phyloP scores from a whole-genome alignment of 2,888 invertebrate genomes.

The Salpingus planirostris region DNA sequence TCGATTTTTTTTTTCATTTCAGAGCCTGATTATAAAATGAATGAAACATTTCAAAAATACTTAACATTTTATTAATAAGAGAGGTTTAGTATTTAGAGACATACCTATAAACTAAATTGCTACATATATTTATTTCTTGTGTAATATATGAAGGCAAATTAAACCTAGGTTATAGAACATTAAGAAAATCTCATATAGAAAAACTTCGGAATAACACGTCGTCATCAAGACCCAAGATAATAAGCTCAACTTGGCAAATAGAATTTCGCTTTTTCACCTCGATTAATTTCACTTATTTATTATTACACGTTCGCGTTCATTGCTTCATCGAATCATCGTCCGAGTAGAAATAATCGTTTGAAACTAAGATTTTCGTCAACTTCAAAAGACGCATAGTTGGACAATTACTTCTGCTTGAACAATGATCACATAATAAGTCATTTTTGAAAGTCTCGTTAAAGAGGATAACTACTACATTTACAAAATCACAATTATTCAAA shows the following conservation, averaged over 20 bases:
- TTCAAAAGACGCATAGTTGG: too few relatives aligned
- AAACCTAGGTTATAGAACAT: slow-evolving; percentile 33
- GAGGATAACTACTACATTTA: slow-evolving; percentile 18
- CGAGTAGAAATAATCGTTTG: too few relatives aligned
- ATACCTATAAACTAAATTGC: slow-evolving; percentile 31
- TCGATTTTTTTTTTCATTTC: slow-evolving; percentile 1
- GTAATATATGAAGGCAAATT: slow-evolving; percentile 31
- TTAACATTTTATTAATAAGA: slow-evolving; percentile 34
- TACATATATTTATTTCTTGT: slow-evolving; percentile 25
- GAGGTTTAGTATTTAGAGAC: slow-evolving; percentile 29
- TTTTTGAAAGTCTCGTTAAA: slow-evolving; percentile 18
- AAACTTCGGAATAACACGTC: slow-evolving; percentile 20
- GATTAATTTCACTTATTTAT: background rate
- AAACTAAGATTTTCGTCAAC: too few relatives aligned
- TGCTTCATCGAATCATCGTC: too few relatives aligned
- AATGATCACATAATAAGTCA: slow-evolving; percentile 3
- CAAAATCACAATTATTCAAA: slow-evolving; percentile 10
- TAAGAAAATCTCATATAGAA: slow-evolving; percentile 28
- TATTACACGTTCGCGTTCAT: slow-evolving; percentile 4
- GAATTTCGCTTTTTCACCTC: background rate
- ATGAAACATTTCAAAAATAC: slow-evolving; percentile 12
- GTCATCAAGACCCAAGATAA: slow-evolving; percentile 16
- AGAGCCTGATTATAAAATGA: background rate
- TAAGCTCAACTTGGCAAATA: slow-evolving; percentile 11
- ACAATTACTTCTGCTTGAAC: too few relatives aligned